Base-by-base conservation (phyloP, 2,888 invertebrate species). In the Venusia cambrica region DNA sequence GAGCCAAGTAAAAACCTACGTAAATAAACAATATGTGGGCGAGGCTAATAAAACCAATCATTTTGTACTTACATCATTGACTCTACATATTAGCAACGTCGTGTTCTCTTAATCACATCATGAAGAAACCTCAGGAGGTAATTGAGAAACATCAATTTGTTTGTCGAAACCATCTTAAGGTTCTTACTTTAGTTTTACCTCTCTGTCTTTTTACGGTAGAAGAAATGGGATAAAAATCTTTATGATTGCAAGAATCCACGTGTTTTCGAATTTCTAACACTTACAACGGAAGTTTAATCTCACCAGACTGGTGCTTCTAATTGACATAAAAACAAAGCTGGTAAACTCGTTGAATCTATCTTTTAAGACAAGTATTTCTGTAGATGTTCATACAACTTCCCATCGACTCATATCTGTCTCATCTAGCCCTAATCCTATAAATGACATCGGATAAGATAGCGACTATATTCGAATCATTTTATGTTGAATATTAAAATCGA, bases 271-370 rank as follows among this genome's bases (percentile, higher is more conserved):
- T 68, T 70, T 66, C 57, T 70, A 78, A 77, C 65, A 76, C 57
- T 62, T 56, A 54, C 61, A 67, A 65, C 81, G 85, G 84, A 83
- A 77, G 81, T 83, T 75, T 69, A 64, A 62, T 59, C 62, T 54
- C 32, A 69, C 62, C 53, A 22, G 53, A 77, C 84, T 57, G 73
- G 80, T 78, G 53, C 45, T 44, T 38, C 58, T 74, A 78, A 81
- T 84, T 78, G 83, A 61, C 79, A 83, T 81, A 79, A 78, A 85
- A 80, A 84, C 83, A 81, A 85, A 83, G 81, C 69, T 69, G 68
- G 68, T 30, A 74, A 72, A 75, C 65, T 73, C 75, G 76, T 71
- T 77, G 78, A 74, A 76, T 62, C 74, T 80, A 81, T 78, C 80
- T 79, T 80, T 73, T 31, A 62, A 56, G 60, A 72, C 40, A n/a